A percentile compares a stretch with the other conserved stretches of the same genome.
These are phyloP conservation scores for Ageneiosus marmoratus DNA, from an alignment of 2,113 vertebrate species.

Conservation along the genomic window DNA sequence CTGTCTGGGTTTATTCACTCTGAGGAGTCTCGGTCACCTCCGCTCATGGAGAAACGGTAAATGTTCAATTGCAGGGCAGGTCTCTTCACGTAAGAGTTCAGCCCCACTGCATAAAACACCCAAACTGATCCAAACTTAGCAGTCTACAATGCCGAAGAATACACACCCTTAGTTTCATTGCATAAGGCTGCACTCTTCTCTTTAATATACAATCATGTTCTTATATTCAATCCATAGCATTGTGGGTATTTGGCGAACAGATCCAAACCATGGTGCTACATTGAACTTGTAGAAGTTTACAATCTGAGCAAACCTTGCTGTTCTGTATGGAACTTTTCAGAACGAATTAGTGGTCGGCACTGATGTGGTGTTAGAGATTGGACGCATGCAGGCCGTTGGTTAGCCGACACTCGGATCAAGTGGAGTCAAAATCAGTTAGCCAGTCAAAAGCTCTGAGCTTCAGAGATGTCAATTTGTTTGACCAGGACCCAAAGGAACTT, in stretches of 20 bases:
- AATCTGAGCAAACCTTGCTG: constrained; percentile 7
- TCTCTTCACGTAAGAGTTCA: neutral
- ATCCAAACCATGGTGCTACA: constrained; percentile 29
- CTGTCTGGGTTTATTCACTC: neutral
- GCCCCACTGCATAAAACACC: neutral
- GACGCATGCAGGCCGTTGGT: neutral
- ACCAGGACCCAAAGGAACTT: constrained; percentile 38
- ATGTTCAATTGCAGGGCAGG: neutral
- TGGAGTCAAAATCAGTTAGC: constrained; percentile 3
- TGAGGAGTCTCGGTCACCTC: neutral
- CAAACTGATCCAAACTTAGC: neutral
- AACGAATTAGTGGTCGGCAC: neutral
- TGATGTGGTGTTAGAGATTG: neutral
- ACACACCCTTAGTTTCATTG: neutral
- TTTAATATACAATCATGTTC: neutral
- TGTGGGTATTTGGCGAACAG: constrained; percentile 17
- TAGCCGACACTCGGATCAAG: too few relatives aligned
- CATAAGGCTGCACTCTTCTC: neutral
- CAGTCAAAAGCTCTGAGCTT: constrained; percentile 1
- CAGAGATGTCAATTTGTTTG: neutral
- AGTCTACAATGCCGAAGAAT: neutral
- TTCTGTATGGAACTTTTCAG: neutral
- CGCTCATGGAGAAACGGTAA: neutral
- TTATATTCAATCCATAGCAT: neutral
- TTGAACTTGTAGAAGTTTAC: constrained; percentile 31